Evolutionary conservation across 2,113 vertebrate species (phyloP).

Genomic region (Zeus faber): DNA sequence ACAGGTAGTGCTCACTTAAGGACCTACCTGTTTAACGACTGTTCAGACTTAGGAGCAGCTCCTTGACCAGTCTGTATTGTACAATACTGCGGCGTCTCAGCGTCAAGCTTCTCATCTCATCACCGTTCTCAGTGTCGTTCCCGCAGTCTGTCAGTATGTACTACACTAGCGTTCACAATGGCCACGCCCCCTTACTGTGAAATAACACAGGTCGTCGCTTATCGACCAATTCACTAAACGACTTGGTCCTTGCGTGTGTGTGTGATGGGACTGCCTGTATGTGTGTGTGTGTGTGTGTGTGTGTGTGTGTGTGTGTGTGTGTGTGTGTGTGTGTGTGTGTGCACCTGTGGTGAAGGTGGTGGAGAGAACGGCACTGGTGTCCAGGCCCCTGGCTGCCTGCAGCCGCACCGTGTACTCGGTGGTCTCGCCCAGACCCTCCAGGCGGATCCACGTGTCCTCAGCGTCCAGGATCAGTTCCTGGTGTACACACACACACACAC

Average conservation of each 20-base stretch:
- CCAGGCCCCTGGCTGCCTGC: conserved; percentile 84
- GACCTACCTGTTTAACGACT: too few relatives aligned
- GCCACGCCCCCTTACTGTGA: neutral
- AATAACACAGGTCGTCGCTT: neutral
- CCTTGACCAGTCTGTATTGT: too few relatives aligned
- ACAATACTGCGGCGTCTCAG: too few relatives aligned
- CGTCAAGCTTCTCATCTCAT: too few relatives aligned
- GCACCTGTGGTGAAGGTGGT: conserved; percentile 89
- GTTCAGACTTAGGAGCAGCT: too few relatives aligned
- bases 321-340: conserved; percentile 11
- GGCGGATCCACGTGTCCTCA: conserved; percentile 94
- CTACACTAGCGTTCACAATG: too few relatives aligned
- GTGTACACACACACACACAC: neutral
- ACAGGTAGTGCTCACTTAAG: too few relatives aligned
- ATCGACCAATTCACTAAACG: neutral
- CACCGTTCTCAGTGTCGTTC: too few relatives aligned
- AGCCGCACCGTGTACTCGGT: conserved; percentile 88
- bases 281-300: neutral
- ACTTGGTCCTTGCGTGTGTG: neutral
- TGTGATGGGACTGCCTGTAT: neutral
- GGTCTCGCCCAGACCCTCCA: conserved; percentile 91
- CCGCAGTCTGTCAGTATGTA: too few relatives aligned
- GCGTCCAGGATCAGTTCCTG: conserved; percentile 96
- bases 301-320: conserved; percentile 1
- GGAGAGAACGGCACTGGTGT: conserved; percentile 80